Conservation (phyloP, 1,140 invertebrate species). For the Zeugodacus cucurbitae region DNA sequence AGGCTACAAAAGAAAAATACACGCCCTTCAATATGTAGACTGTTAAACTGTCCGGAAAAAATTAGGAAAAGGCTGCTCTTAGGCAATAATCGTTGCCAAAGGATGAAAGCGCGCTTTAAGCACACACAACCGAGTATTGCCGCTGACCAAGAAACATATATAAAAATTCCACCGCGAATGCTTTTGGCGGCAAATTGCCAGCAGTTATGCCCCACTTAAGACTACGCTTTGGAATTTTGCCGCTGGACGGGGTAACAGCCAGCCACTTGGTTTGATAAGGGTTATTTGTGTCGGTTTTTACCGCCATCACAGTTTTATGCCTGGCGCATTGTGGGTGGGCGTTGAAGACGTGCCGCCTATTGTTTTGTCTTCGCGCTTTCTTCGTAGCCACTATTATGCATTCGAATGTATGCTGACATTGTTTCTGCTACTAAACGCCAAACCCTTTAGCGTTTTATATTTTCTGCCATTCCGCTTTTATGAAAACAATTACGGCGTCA, state of each 20-base stretch:
- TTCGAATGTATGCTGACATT: not conserved
- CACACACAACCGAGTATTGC: not conserved
- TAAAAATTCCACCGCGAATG: not conserved
- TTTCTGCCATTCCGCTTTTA: not conserved
- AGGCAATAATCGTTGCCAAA: not conserved
- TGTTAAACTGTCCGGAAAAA: not conserved
- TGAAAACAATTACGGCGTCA: not conserved
- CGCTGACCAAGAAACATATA: not conserved
- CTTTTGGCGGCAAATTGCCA: not conserved
- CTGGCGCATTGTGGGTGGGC: not conserved
- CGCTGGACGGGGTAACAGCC: not conserved
- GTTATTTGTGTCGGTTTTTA: conserved; percentile 1
- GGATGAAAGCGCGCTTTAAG: not conserved
- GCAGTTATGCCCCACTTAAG: not conserved
- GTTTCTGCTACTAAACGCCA: not conserved
- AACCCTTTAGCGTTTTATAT: not conserved
- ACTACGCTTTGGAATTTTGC: not conserved
- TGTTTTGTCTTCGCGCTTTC: not conserved
- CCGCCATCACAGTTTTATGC: not conserved
- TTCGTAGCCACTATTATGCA: not conserved
- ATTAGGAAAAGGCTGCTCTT: not conserved
- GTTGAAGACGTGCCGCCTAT: not conserved
- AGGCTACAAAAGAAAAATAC: not conserved
- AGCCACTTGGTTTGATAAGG: conserved; percentile 8
- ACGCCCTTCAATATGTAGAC: not conserved